phyloP scores from a whole-genome alignment of 2,797 vertebrate species.

The Sebastes minor region DNA sequence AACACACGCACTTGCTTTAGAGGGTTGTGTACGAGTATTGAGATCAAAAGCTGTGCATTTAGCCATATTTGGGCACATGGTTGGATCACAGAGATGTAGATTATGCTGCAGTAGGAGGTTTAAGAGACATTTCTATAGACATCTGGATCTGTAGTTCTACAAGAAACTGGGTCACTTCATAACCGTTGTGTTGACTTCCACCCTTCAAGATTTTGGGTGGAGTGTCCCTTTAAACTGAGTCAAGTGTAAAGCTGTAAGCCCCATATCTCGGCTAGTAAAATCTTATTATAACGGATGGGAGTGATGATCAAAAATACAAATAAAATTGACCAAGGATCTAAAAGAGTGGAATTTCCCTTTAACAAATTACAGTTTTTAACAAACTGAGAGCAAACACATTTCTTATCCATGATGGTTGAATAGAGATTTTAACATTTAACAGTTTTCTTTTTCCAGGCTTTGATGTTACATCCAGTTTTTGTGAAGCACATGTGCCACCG shows the following conservation, averaged over 20 bases:
- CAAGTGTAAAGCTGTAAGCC: not conserved
- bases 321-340: not conserved
- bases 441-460: not conserved
- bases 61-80: not conserved
- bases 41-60: not conserved
- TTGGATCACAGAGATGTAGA: not conserved
- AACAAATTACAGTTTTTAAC: not conserved
- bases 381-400: not conserved
- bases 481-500: slow-evolving; percentile 3
- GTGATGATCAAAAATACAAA: not conserved
- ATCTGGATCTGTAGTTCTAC: not conserved
- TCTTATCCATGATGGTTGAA: not conserved
- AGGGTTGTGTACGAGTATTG: not conserved
- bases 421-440: not conserved
- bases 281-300: not conserved
- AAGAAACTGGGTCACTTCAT: not conserved
- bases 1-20: not conserved
- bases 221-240: not conserved
- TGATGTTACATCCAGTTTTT: not conserved
- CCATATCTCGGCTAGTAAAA: not conserved
- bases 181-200: not conserved
- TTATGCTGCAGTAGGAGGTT: not conserved
- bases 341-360: not conserved
- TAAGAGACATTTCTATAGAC: not conserved
- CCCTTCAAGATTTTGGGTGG: not conserved